Base-by-base conservation (phyloP, 2,113 vertebrate species). In the Bagarius yarrelli region DNA sequence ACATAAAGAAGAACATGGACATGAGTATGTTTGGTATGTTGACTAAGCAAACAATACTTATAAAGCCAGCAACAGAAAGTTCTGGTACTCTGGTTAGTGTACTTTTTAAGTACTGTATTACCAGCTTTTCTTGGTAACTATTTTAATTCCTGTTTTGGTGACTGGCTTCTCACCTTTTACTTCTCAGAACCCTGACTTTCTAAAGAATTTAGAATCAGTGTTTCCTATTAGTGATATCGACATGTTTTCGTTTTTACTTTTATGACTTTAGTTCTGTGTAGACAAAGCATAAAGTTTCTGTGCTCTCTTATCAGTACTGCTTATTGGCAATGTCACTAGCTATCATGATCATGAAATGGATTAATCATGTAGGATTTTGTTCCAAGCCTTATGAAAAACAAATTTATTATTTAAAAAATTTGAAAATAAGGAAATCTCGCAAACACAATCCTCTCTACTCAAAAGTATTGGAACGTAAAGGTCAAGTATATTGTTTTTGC, bases 251-350 rank as follows among this genome's bases (percentile, higher is more conserved):
- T 30, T 40, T 60, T 50, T 76, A 13, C 50, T 85, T 82, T 82
- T 66, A 63, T 56, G 67, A 27, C 36, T 34, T 69, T 69, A 67
- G 16, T 34, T 81, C 52, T 47, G 44, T 52, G 25, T 23, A 78
- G 75, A 76, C 73, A 76, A 78, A 83, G 78, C 76, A 83, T 21
- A 30, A 40, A 72, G 32, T 23, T 52, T 9, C 25, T 9, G 16
- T 34, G 16, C 34, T 57, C 32, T 40, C 1, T 55, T 25, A 47
- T 78, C 59, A 52, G 44, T 57, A n/a, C 44, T 60, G 57, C 40
- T 52, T 32, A 40, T 0, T 40, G 36, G 53, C 25, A 19, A 19
- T 40, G 40, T 63, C 34, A 32, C 9, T 19, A 1, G 25, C 23
- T 63, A 21, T 32, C 13, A 47, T 44, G 32, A 47, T 76, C 18